Percentiles rank a stretch among this genome's conserved stretches.
phyloP scores from a whole-genome alignment of 2,888 invertebrate species.

The Bugulina stolonifera region DNA sequence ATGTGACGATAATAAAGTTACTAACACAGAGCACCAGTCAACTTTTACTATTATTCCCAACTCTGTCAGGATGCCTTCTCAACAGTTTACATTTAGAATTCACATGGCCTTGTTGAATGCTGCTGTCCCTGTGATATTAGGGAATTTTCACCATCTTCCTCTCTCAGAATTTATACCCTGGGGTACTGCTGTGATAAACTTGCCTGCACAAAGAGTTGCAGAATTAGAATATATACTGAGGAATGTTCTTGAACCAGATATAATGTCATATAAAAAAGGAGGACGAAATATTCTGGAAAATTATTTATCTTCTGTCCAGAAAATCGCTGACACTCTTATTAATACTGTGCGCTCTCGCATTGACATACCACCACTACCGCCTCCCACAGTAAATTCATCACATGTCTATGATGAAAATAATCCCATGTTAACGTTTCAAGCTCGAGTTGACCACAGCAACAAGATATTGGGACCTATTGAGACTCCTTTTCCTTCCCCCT shows the following conservation, averaged over 20 bases:
- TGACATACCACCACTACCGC: constrained; percentile 75
- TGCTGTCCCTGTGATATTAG: constrained; percentile 80
- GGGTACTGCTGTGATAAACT: constrained; percentile 55
- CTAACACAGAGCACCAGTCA: not conserved
- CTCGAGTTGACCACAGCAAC: constrained; percentile 59
- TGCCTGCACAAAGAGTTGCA: constrained; percentile 59
- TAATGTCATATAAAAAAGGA: constrained; percentile 72
- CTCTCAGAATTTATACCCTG: constrained; percentile 46
- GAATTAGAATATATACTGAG: constrained; percentile 85
- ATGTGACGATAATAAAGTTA: not conserved
- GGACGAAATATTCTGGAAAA: constrained; percentile 85
- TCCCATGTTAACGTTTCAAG: constrained; percentile 71
- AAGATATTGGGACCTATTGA: constrained; percentile 90
- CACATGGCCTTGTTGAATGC: constrained; percentile 83
- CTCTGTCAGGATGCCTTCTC: not conserved
- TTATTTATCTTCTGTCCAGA: constrained; percentile 80
- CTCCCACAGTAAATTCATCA: not conserved
- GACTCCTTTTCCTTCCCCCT: constrained; percentile 80
- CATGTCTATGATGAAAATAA: constrained; percentile 64
- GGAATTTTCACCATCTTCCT: constrained; percentile 62
- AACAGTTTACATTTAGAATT: constrained; percentile 56
- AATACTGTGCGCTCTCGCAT: constrained; percentile 75
- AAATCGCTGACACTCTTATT: constrained; percentile 74
- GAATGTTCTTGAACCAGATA: constrained; percentile 77
- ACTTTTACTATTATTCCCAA: constrained; percentile 13